Percentiles rank a stretch among this genome's conserved stretches.
Conservation (phyloP, 2,113 vertebrate species). For the Oceanodroma tethys region DNA sequence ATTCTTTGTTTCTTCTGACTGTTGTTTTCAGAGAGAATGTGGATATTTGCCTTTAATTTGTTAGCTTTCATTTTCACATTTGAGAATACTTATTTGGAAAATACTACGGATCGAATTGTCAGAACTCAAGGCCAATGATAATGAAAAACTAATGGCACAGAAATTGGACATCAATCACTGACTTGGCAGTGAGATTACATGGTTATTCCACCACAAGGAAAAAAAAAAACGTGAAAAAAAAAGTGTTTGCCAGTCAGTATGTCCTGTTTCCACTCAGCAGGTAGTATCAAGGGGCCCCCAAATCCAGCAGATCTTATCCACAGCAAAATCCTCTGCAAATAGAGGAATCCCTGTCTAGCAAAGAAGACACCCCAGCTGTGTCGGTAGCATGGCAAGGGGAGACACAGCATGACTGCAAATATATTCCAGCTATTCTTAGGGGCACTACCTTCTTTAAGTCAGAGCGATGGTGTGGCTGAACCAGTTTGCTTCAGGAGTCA, state of each 20-base stretch:
- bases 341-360: neutral
- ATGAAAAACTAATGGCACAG: constrained; percentile 5
- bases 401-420: neutral
- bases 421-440: neutral
- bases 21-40: neutral
- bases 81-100: neutral
- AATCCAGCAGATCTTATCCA: neutral
- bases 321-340: neutral
- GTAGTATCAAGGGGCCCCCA: neutral
- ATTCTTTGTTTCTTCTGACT: neutral
- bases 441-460: neutral
- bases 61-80: neutral
- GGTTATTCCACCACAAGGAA: neutral
- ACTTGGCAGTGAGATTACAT: neutral
- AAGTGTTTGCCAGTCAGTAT: neutral
- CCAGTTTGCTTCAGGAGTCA: neutral
- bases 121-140: neutral
- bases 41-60: neutral
- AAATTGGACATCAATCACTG: neutral
- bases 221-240: neutral
- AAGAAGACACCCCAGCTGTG: neutral
- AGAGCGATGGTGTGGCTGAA: neutral
- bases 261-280: neutral
- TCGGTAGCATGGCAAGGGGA: neutral
- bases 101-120: neutral